Base-by-base conservation (phyloP, 2,888 invertebrate genomes). In the Pristionchus arcanus region DNA sequence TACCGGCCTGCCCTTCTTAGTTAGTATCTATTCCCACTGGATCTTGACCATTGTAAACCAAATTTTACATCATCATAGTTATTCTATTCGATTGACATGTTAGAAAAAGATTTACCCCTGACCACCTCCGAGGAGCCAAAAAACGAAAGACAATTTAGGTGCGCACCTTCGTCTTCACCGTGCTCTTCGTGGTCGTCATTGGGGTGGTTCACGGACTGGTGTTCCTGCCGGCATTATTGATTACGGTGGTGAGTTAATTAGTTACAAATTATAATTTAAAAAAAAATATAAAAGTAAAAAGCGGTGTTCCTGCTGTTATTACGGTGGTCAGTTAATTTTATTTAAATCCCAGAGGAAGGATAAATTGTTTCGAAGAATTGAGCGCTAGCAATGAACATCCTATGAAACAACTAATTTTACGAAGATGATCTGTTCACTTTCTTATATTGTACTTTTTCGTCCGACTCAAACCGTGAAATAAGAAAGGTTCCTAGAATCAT, bases 91-190 rank as follows among this genome's bases (percentile, higher is more conserved):
- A 0, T 77, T 42, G n/a, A 34, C 42, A 77, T 1, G 1, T 77
- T n/a, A 2, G 16, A 25, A 77, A 34, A 28, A 68, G 68, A 68
- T 25, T 77, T 7, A 37, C 4, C 77, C 19, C 28, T 13, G 25
- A 77, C 16, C 19, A 34, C 34, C 13, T 77, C 5, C 34, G 13
- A 13, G 4, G n/a, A 42, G 21, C 15, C 37, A 42, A 11, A 28
- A 81, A 42, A 34, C 1, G 2, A 25, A 81, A 13, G 49, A 81
- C 25, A 81, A 49, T 25, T 28, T n/a, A 89, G 89, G 89, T 89
- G 13, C 91, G 94, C 28, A 94, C 94, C 34, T 94, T 94, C 90
- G 94, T 94, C 59, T 91, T 93, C 66, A 94, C 94, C 13, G 94
- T 94, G 7, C 91, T 94, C 83, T 93, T 93, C 81, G 94, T 94